Evolutionary conservation across 2,113 vertebrate species (phyloP).

Genomic region (Coreoperca whiteheadi): DNA sequence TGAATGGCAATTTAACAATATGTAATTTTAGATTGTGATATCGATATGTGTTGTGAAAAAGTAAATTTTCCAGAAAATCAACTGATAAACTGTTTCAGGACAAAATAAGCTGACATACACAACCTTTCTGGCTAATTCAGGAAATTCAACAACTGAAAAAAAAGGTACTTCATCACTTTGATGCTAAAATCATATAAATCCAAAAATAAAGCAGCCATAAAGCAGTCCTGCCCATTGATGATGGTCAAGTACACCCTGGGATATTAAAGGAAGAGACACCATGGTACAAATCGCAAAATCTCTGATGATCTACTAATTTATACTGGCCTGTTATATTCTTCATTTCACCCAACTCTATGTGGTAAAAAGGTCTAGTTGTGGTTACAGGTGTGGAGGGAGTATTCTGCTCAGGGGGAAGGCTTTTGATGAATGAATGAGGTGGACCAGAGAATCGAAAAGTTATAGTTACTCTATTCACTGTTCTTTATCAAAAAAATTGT

Average conservation of each 20-base stretch:
- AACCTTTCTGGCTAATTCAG: not conserved
- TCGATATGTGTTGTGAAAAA: not conserved
- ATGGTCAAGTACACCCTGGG: not conserved
- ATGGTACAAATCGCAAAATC: not conserved
- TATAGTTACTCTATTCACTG: no score
- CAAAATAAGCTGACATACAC: not conserved
- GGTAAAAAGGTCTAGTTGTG: not conserved
- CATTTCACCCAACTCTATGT: not conserved
- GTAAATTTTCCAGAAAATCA: not conserved
- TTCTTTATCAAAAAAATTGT: no score
- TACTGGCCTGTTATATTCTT: not conserved
- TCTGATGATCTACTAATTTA: not conserved
- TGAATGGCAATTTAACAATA: not conserved
- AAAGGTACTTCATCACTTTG: not conserved
- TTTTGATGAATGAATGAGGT: no score
- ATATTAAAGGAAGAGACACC: conserved; percentile 3
- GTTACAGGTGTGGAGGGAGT: not conserved
- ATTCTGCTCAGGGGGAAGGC: no score
- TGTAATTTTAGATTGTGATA: not conserved
- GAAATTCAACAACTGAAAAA: not conserved
- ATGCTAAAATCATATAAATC: not conserved
- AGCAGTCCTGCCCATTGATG: not conserved
- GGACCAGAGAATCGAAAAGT: no score
- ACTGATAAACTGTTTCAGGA: not conserved
- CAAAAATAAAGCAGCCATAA: not conserved